A percentile compares a stretch with the other conserved stretches of the same genome.
phyloP scores from a whole-genome alignment of 2,888 invertebrate genomes.

The Drosophila prostipennis region DNA sequence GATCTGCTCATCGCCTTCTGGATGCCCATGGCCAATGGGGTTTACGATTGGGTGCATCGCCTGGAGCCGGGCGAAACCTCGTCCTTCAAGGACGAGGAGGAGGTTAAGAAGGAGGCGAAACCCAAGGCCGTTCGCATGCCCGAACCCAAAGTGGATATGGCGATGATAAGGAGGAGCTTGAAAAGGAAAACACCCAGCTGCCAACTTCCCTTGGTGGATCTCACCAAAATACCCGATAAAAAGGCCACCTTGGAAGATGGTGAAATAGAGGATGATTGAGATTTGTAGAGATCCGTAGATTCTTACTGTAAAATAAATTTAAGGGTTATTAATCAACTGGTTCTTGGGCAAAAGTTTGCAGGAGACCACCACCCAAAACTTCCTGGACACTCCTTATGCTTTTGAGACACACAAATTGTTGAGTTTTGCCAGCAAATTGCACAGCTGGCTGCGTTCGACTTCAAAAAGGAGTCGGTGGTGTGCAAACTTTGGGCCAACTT shows the following conservation, averaged over 20 bases:
- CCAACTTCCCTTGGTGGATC: not conserved
- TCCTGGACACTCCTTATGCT: constrained; percentile 44
- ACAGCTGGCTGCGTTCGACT: constrained; percentile 61
- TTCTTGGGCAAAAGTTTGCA: constrained; percentile 42
- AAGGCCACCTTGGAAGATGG: constrained; percentile 45
- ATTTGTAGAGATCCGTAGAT: not conserved
- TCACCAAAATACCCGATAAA: not conserved
- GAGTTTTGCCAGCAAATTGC: constrained; percentile 71
- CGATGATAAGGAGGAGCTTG: no score
- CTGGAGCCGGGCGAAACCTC: not conserved
- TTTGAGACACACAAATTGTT: constrained; percentile 68
- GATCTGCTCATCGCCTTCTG: constrained; percentile 48
- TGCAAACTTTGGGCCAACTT: constrained; percentile 24
- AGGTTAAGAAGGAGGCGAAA: not conserved
- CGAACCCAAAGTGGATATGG: not conserved
- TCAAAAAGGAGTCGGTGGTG: constrained; percentile 3
- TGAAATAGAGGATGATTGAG: constrained; percentile 38
- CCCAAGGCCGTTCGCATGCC: not conserved
- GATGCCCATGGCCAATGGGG: constrained; percentile 37
- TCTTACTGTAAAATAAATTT: not conserved
- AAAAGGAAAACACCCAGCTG: not conserved
- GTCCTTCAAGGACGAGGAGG: not conserved
- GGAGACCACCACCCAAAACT: constrained; percentile 17
- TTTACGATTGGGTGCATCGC: constrained; percentile 29
- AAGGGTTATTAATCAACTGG: constrained; percentile 41